Percentiles rank a stretch among this genome's conserved stretches.
phyloP scores from a whole-genome alignment of 2,888 invertebrate species.

The Drosophila eohydei region DNA sequence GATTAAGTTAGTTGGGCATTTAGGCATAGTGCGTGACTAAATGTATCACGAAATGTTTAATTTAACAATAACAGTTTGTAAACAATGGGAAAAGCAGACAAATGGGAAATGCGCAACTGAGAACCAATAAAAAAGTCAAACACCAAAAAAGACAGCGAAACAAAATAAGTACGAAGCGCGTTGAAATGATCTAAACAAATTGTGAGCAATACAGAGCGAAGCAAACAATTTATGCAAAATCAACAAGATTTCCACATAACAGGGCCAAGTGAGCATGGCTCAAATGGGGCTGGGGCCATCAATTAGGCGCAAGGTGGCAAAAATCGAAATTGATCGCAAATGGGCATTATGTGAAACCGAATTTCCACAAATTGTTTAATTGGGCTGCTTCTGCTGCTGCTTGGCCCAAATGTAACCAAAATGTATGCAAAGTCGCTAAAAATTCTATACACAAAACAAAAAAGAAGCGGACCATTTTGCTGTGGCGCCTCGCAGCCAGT shows the following conservation, averaged over 20 bases:
- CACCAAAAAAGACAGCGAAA: conserved; percentile 43
- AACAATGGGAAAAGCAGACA: conserved; percentile 37
- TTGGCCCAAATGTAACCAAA: conserved; percentile 19
- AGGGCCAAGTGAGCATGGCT: conserved; percentile 35
- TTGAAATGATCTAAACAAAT: conserved; percentile 53
- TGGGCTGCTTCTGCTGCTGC: conserved; percentile 22
- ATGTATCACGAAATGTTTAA: conserved; percentile 53
- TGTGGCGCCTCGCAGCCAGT: conserved; percentile 29
- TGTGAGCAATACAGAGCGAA: conserved; percentile 3
- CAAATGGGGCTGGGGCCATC: conserved; percentile 38
- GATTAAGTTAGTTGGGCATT: conserved; percentile 44
- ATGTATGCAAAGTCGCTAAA: conserved; percentile 48
- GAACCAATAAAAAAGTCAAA: conserved; percentile 75
- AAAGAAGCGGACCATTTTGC: not conserved
- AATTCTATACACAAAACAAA: conserved; percentile 3
- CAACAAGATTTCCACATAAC: conserved; percentile 48
- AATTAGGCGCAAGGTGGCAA: conserved; percentile 61
- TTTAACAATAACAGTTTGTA: conserved; percentile 50
- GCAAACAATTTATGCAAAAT: conserved; percentile 64
- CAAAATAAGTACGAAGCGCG: conserved; percentile 30
- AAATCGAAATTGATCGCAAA: conserved; percentile 51
- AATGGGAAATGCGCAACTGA: conserved; percentile 73
- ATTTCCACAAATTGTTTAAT: conserved; percentile 35
- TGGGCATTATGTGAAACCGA: conserved; percentile 41
- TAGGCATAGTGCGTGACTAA: conserved; percentile 34